Conservation (phyloP, 1,140 invertebrate species). For the Drosophila repletoides region DNA sequence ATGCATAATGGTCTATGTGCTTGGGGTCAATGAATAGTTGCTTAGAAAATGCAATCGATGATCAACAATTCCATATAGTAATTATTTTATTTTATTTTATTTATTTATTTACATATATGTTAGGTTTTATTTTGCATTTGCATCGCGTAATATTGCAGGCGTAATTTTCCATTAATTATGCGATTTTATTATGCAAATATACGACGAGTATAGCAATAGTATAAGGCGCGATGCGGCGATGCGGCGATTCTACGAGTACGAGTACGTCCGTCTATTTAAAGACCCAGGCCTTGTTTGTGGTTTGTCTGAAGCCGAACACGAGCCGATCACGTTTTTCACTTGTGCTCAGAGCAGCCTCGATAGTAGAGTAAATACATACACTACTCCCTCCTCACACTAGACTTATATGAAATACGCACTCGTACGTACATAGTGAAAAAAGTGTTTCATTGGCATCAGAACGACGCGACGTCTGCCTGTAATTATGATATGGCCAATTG, state of each 20-base stretch:
- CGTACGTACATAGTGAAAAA: conserved; percentile 18
- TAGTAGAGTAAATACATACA: conserved; percentile 19
- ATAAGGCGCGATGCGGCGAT: conserved; percentile 5
- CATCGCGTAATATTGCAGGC: conserved; percentile 35
- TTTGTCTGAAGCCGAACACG: conserved; percentile 46
- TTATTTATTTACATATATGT: no score
- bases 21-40: conserved; percentile 43
- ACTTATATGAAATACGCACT: background rate
- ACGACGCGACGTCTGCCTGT: conserved; percentile 31
- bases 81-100: conserved; percentile 10
- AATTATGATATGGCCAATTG: conserved; percentile 40
- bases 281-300: conserved; percentile 42
- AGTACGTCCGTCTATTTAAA: conserved; percentile 67
- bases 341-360: conserved; percentile 43
- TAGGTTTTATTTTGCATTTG: background rate
- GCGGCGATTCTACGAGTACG: conserved; percentile 16
- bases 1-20: no score
- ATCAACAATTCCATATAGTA: conserved; percentile 23
- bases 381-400: conserved; percentile 10
- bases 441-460: conserved; percentile 40
- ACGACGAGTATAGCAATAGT: no score
- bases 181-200: conserved; percentile 76
- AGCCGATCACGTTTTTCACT: conserved; percentile 69
- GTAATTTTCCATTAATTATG: conserved; percentile 67
- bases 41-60: conserved; percentile 21